Evolutionary conservation across 2,113 vertebrate species (phyloP).

Genomic region (Thalassarche chlororhynchos): DNA sequence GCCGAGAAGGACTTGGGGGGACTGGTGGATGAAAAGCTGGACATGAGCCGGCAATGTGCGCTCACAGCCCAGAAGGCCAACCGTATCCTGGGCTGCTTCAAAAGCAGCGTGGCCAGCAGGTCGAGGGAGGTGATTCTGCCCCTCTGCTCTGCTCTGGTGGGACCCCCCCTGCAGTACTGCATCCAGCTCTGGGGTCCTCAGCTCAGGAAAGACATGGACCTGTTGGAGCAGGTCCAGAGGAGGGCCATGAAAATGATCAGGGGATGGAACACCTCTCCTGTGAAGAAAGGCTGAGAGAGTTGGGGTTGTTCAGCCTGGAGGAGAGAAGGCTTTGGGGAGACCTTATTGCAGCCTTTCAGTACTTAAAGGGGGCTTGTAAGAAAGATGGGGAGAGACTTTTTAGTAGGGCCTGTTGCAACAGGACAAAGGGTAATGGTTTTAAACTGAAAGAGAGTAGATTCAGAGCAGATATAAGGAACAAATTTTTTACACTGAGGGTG

Average conservation of each 20-base stretch:
- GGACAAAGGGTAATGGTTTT: too few relatives aligned
- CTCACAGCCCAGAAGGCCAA: not conserved
- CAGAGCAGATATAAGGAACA: too few relatives aligned
- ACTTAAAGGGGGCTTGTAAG: too few relatives aligned
- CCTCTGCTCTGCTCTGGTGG: not conserved
- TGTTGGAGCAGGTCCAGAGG: not conserved
- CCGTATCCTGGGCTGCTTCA: not conserved
- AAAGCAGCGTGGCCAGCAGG: not conserved
- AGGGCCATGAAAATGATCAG: fast-evolving
- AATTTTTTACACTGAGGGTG: too few relatives aligned
- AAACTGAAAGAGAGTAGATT: too few relatives aligned
- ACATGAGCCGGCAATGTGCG: fast-evolving
- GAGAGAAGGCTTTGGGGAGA: too few relatives aligned
- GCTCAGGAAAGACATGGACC: not conserved
- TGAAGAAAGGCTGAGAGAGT: not conserved
- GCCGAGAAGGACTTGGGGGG: not conserved
- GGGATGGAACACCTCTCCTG: not conserved
- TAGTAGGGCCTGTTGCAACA: too few relatives aligned
- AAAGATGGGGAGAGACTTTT: too few relatives aligned
- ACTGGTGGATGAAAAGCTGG: not conserved
- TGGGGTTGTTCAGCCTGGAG: not conserved
- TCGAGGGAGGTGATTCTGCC: not conserved
- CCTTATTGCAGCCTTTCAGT: too few relatives aligned
- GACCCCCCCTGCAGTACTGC: not conserved
- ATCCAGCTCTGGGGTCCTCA: not conserved